Percentiles rank a stretch among this genome's conserved stretches.
Conservation (phyloP, 2,888 invertebrate genomes). For the Tigriopus californicus region DNA sequence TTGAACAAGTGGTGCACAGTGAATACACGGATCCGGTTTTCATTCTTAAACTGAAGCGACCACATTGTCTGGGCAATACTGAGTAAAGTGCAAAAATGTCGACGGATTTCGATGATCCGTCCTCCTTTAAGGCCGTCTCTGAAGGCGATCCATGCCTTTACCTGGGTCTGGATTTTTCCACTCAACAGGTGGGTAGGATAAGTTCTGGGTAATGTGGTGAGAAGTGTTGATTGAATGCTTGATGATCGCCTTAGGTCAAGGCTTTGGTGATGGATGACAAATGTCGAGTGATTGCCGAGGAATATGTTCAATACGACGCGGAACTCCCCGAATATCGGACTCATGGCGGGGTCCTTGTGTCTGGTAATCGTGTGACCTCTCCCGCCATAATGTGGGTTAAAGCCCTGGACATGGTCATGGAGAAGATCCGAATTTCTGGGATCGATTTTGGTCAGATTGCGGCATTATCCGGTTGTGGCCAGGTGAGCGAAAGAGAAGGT, state of each 20-base stretch:
- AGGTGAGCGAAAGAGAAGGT: too few relatives aligned
- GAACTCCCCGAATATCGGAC: conserved; percentile 74
- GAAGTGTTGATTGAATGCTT: conserved; percentile 16
- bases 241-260: conserved; percentile 51
- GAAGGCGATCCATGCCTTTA: conserved; percentile 7
- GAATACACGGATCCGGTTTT: too few relatives aligned
- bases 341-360: conserved; percentile 39
- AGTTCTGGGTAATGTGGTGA: too few relatives aligned
- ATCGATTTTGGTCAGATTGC: conserved; percentile 64
- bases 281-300: conserved; percentile 51
- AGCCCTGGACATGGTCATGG: conserved; percentile 74
- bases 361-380: conserved; percentile 39
- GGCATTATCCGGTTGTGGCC: conserved; percentile 74
- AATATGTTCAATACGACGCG: conserved; percentile 68
- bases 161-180: conserved; percentile 22
- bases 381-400: conserved; percentile 90
- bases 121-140: neutral
- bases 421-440: conserved; percentile 55
- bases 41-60: too few relatives aligned
- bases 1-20: too few relatives aligned
- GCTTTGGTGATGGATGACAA: conserved; percentile 58
- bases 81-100: too few relatives aligned
- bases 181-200: conserved; percentile 21
- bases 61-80: too few relatives aligned
- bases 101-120: too few relatives aligned